Evolutionary conservation across 2,113 vertebrate species (phyloP).

Genomic region (Nycticorax nycticorax): DNA sequence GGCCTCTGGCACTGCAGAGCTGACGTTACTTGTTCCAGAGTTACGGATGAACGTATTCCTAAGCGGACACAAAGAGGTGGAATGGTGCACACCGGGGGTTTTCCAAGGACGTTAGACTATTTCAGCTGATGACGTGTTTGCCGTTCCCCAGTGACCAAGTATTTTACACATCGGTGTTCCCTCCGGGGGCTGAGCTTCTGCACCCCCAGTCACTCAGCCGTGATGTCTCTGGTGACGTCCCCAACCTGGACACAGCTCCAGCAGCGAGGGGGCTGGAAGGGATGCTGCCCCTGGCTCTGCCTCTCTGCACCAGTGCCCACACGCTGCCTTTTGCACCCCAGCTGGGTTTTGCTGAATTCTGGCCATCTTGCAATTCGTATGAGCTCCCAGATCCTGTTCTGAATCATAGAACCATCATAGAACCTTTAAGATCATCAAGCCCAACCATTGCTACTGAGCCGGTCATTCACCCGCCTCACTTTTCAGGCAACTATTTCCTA

Average conservation of each 20-base stretch:
- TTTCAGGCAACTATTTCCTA: background rate
- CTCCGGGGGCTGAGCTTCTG: background rate
- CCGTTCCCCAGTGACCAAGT: background rate
- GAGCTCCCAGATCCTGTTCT: background rate
- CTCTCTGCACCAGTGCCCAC: background rate
- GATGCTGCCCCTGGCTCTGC: background rate
- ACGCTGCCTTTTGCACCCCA: background rate
- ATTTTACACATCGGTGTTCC: no score
- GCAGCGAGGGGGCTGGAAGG: background rate
- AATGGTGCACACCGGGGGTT: background rate
- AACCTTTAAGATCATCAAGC: no score
- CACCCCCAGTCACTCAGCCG: background rate
- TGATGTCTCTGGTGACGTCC: background rate
- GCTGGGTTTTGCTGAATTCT: rapidly evolving
- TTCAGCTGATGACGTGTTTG: background rate
- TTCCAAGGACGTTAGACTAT: background rate
- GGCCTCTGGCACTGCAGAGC: background rate
- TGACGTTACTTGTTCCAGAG: background rate
- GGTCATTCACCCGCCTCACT: background rate
- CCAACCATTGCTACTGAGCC: background rate
- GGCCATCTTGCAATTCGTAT: background rate
- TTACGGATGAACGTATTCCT: background rate
- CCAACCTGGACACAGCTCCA: background rate
- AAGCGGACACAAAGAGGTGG: background rate
- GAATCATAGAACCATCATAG: background rate